Evolutionary conservation across 23 tunicate species (phyloP).

Genomic region (Corella eumyota): DNA sequence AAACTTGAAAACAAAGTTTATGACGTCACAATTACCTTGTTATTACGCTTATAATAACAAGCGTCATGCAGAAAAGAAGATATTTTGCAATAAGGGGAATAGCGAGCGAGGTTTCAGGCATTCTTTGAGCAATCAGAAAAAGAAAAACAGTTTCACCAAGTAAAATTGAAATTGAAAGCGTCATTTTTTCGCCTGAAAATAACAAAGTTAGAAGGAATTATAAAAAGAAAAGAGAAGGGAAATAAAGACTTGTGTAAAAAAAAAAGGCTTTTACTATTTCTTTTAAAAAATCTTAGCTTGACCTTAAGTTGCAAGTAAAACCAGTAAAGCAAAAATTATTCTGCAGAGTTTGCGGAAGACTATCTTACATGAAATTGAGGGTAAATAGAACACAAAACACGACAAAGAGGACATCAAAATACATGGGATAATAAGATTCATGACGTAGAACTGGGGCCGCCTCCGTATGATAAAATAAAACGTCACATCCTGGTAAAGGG

Average conservation of each 20-base stretch:
- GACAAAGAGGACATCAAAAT: conserved; percentile 59
- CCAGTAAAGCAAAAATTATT: too few species aligned
- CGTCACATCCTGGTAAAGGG: conserved; percentile 48
- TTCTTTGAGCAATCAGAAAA: conserved; percentile 85
- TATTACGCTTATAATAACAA: conserved; percentile 75
- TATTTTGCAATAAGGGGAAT: conserved; percentile 95
- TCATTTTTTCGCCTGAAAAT: conserved; percentile 95
- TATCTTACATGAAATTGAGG: conserved; percentile 79
- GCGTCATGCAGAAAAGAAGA: conserved; percentile 77
- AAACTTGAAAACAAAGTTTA: not conserved
- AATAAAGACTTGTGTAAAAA: too few species aligned
- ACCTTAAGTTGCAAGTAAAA: too few species aligned
- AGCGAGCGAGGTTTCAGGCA: conserved; percentile 98
- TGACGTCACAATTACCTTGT: conserved; percentile 39
- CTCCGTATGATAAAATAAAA: conserved; percentile 72
- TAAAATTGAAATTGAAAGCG: conserved; percentile 86
- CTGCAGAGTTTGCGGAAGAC: not conserved
- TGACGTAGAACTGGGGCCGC: conserved; percentile 85
- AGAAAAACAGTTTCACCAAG: conserved; percentile 99
- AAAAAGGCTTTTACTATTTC: too few species aligned
- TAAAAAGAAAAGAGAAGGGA: too few species aligned
- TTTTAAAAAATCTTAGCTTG: too few species aligned
- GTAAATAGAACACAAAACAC: conserved; percentile 86
- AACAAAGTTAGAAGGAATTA: too few species aligned
- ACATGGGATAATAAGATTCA: conserved; percentile 83